These are phyloP conservation scores for Nemotelus nigrinus DNA, from an alignment of 2,888 invertebrate genomes.

Conservation along the genomic window DNA sequence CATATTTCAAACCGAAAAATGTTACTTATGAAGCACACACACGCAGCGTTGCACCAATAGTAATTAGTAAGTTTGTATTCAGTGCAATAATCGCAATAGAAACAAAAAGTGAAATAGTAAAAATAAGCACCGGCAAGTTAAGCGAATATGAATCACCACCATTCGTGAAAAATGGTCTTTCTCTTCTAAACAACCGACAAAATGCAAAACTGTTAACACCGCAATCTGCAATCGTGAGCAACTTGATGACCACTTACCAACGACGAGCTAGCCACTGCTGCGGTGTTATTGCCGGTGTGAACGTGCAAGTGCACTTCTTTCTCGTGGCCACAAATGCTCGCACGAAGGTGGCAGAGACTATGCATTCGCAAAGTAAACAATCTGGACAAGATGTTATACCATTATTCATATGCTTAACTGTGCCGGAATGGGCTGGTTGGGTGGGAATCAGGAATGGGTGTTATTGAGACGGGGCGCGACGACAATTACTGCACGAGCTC, in stretches of 20 bases:
- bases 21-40: no score
- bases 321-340: constrained; percentile 16
- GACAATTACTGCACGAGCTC: constrained; percentile 25
- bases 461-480: constrained; percentile 7
- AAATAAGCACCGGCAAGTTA: no score
- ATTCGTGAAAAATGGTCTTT: constrained; percentile 2
- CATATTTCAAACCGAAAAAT: no score
- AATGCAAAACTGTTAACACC: constrained; percentile 21
- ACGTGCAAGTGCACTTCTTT: constrained; percentile 2
- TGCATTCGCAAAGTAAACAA: constrained; percentile 39
- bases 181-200: constrained; percentile 6
- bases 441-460: background rate
- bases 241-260: constrained; percentile 38
- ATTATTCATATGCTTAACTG: constrained; percentile 3
- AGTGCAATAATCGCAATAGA: no score
- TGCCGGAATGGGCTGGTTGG: background rate
- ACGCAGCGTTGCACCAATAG: no score
- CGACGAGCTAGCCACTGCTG: constrained; percentile 23
- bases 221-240: constrained; percentile 16
- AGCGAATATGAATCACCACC: background rate
- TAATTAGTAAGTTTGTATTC: no score
- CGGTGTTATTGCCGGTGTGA: background rate
- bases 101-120: no score
- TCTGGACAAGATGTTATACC: constrained; percentile 26
- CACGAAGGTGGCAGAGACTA: constrained; percentile 22